Evolutionary conservation across 2,888 invertebrate genomes (phyloP).

Genomic region (Metacarcinus magister): DNA sequence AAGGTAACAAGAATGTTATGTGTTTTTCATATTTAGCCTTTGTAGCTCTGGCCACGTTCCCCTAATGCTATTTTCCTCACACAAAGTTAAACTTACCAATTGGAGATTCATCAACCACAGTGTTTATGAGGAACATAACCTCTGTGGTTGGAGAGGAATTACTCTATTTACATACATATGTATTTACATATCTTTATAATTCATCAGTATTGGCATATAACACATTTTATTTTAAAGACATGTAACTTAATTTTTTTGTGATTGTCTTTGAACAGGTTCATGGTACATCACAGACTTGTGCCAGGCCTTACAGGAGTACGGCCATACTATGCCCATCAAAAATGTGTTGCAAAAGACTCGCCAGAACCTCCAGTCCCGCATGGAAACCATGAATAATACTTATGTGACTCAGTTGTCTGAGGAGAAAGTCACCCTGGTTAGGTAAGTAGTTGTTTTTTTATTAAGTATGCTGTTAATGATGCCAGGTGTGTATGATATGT

Average conservation of each 20-base stretch:
- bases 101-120: too few species aligned
- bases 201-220: too few species aligned
- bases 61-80: too few species aligned
- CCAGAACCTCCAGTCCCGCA: constrained; percentile 69
- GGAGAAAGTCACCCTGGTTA: constrained; percentile 79
- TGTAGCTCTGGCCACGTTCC: too few species aligned
- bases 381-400: constrained; percentile 70
- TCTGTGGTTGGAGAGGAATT: too few species aligned
- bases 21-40: too few species aligned
- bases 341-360: constrained; percentile 76
- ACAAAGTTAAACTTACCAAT: too few species aligned
- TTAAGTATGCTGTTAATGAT: too few species aligned
- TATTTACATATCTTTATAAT: background rate
- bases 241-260: background rate
- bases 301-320: constrained; percentile 77
- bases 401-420: constrained; percentile 80
- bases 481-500: too few species aligned
- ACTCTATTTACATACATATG: background rate
- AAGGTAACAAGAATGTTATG: too few species aligned
- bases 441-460: constrained; percentile 47
- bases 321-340: constrained; percentile 74
- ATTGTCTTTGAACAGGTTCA: constrained; percentile 71
- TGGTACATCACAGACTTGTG: constrained; percentile 82
- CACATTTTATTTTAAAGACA: background rate
- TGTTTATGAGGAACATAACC: too few species aligned